Conservation (phyloP, 1,140 invertebrate species). For the Drosophila busckii region DNA sequence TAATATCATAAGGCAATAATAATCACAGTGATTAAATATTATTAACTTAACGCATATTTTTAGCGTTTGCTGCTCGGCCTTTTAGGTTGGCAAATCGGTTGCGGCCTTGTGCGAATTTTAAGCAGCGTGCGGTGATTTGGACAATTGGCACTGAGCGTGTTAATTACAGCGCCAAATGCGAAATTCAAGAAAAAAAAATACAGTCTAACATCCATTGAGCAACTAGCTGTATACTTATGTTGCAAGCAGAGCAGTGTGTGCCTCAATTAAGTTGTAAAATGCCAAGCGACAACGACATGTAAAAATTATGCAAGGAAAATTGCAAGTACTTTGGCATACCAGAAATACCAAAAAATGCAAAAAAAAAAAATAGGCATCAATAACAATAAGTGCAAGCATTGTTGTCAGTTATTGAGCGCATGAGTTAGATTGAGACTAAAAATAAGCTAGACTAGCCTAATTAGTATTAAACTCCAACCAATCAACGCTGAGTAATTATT, state of each 20-base stretch:
- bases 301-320: too few species aligned
- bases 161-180: constrained; percentile 48
- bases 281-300: background rate
- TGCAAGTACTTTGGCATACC: too few species aligned
- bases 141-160: constrained; percentile 47
- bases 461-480: too few species aligned
- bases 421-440: too few species aligned
- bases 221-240: too few species aligned
- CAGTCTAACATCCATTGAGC: constrained; percentile 12
- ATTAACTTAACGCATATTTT: constrained; percentile 17
- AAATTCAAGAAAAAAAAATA: constrained; percentile 25
- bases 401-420: too few species aligned
- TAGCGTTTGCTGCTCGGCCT: too few species aligned
- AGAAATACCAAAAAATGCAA: too few species aligned
- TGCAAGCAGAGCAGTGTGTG: constrained; percentile 20
- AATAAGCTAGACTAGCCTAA: too few species aligned
- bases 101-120: constrained; percentile 53
- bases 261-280: constrained; percentile 7
- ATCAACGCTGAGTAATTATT: too few species aligned
- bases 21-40: constrained; percentile 52
- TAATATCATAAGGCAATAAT: constrained; percentile 52
- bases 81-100: constrained; percentile 40
- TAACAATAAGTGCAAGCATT: constrained; percentile 4
- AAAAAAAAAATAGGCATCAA: too few species aligned
- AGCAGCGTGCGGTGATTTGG: constrained; percentile 20